Evolutionary conservation across 2,113 vertebrate species (phyloP).

Genomic region (Salvelinus alpinus): DNA sequence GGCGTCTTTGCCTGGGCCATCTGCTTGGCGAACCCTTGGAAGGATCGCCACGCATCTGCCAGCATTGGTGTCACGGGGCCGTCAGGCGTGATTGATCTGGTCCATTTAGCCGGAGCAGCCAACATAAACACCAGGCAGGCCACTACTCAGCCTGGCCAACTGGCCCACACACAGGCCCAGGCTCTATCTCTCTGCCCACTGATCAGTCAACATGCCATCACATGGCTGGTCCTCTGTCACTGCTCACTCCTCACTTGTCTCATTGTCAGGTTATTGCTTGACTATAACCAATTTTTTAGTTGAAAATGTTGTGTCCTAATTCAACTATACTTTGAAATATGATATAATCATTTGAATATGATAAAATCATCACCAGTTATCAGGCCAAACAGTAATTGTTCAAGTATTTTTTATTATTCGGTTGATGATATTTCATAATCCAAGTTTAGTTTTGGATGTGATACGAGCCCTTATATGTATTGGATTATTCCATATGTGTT

Average conservation of each 20-base stretch:
- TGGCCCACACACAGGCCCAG: slow-evolving; percentile 44
- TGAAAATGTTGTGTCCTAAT: too few species aligned
- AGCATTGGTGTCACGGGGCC: slow-evolving; percentile 71
- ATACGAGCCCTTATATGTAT: too few species aligned
- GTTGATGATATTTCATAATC: too few species aligned
- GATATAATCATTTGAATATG: too few species aligned
- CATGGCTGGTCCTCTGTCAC: slow-evolving; percentile 34
- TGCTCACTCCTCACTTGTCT: slow-evolving; percentile 10
- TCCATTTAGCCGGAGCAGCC: slow-evolving; percentile 78
- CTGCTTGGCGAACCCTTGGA: slow-evolving; percentile 73
- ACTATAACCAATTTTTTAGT: too few species aligned
- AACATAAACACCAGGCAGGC: slow-evolving; percentile 64
- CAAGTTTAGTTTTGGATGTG: not conserved
- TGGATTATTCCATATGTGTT: not conserved
- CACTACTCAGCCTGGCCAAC: slow-evolving; percentile 56
- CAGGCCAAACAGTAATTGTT: too few species aligned
- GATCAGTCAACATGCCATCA: slow-evolving; percentile 5
- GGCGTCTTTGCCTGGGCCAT: slow-evolving; percentile 73
- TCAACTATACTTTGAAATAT: too few species aligned
- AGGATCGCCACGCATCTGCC: slow-evolving; percentile 58
- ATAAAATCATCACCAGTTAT: too few species aligned
- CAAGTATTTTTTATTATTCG: too few species aligned
- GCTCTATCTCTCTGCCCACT: slow-evolving; percentile 53
- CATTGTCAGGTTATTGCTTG: not conserved
- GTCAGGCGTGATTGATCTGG: slow-evolving; percentile 80